Conservation (phyloP, 2,113 vertebrate species). For the Saguinus midas region DNA sequence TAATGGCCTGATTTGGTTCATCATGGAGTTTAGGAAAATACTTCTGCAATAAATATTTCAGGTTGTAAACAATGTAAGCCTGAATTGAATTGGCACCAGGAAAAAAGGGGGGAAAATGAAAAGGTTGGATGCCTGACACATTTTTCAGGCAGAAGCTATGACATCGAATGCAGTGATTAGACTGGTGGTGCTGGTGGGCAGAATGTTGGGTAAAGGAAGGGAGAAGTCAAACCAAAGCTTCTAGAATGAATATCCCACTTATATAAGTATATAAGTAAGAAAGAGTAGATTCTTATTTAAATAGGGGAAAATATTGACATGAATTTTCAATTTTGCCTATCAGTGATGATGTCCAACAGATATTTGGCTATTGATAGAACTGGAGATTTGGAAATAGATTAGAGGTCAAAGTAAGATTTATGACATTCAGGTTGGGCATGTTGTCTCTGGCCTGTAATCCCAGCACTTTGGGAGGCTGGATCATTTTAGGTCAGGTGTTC, state of each 20-base stretch:
- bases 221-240: background rate
- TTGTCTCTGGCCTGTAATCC: no score
- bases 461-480: no score
- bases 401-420: background rate
- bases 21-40: background rate
- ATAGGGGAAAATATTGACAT: background rate
- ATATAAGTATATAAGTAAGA: background rate
- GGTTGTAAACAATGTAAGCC: background rate
- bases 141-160: background rate
- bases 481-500: no score
- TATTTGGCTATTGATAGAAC: background rate
- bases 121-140: background rate
- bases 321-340: background rate
- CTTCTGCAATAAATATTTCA: background rate
- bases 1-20: background rate
- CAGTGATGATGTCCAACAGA: background rate
- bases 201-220: background rate
- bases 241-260: background rate
- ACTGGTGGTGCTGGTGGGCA: background rate
- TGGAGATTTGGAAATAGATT: background rate
- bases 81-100: background rate
- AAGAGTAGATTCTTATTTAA: background rate
- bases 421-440: background rate
- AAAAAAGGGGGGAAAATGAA: background rate
- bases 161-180: background rate